Percentiles rank a stretch among this genome's conserved stretches.
phyloP scores from a whole-genome alignment of 2,113 vertebrate genomes.

The Falcunculus frontatus region DNA sequence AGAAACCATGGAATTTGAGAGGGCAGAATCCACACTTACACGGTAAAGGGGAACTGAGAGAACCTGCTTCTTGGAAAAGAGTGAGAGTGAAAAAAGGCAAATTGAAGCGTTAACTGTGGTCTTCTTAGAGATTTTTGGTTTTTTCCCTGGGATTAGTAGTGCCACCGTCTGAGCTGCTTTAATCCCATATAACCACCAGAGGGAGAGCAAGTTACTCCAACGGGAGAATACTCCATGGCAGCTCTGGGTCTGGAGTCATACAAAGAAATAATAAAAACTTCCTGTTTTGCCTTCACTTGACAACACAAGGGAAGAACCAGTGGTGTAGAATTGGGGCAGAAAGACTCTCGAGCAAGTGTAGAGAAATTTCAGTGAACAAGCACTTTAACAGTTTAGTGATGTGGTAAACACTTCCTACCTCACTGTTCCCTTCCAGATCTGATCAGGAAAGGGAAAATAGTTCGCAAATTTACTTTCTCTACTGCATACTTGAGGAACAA shows the following conservation, averaged over 20 bases:
- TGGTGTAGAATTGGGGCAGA: neutral
- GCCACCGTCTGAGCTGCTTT: neutral
- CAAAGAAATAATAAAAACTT: neutral
- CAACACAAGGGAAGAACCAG: neutral
- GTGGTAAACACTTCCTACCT: neutral
- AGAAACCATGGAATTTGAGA: neutral
- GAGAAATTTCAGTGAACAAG: neutral
- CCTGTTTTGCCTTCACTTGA: neutral
- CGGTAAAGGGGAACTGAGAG: neutral
- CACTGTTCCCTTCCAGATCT: neutral
- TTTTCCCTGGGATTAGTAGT: neutral
- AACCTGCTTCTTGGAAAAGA: neutral
- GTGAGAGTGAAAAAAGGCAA: neutral
- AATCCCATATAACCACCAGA: neutral
- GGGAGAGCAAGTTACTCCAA: constrained; percentile 16
- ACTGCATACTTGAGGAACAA: neutral
- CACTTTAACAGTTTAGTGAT: neutral
- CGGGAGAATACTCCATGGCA: neutral
- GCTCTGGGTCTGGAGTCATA: neutral
- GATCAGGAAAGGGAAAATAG: neutral
- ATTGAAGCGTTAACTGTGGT: neutral
- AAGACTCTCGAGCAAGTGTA: neutral
- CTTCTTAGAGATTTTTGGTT: too few relatives aligned
- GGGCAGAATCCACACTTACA: neutral
- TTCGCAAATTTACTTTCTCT: neutral